Evolutionary conservation across 1,140 invertebrate species (phyloP).

Genomic region (Mamestra configurata): DNA sequence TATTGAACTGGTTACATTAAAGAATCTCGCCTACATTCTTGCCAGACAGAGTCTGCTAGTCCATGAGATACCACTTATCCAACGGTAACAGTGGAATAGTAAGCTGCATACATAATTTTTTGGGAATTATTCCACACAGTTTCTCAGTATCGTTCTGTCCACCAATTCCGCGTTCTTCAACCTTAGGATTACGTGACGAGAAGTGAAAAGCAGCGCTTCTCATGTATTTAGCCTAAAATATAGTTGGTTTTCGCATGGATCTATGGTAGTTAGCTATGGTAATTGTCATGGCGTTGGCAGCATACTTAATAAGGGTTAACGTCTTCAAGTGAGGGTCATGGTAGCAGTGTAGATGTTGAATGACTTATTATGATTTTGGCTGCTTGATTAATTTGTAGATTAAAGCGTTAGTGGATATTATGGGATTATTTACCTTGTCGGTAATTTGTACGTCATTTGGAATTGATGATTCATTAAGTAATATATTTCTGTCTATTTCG

Average conservation of each 20-base stretch:
- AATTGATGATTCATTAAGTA: conserved; percentile 7
- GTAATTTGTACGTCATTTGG: neutral
- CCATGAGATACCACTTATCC: neutral
- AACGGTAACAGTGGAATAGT: conserved; percentile 49
- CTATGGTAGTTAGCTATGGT: conserved; percentile 69
- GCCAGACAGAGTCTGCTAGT: conserved; percentile 19
- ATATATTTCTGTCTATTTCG: neutral
- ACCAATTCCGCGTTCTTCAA: conserved; percentile 70
- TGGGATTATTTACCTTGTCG: conserved; percentile 7
- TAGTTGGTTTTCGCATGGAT: conserved; percentile 56
- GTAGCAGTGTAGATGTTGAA: conserved; percentile 7
- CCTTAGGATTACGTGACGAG: conserved; percentile 68
- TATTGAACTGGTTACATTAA: conserved; percentile 37
- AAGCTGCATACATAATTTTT: conserved; percentile 58
- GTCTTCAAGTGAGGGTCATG: conserved; percentile 38
- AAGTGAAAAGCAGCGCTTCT: conserved; percentile 60
- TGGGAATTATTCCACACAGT: conserved; percentile 57
- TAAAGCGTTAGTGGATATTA: neutral
- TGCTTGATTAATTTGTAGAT: conserved; percentile 15
- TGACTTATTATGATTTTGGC: conserved; percentile 27
- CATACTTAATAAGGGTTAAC: conserved; percentile 49
- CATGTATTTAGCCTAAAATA: conserved; percentile 66
- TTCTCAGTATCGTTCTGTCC: conserved; percentile 65
- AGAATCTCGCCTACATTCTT: neutral
- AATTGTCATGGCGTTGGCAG: conserved; percentile 59